Evolutionary conservation across 2,113 vertebrate genomes (phyloP), one percentile per base, ranked within the genome.

Genomic region (Ciconia maguari): DNA sequence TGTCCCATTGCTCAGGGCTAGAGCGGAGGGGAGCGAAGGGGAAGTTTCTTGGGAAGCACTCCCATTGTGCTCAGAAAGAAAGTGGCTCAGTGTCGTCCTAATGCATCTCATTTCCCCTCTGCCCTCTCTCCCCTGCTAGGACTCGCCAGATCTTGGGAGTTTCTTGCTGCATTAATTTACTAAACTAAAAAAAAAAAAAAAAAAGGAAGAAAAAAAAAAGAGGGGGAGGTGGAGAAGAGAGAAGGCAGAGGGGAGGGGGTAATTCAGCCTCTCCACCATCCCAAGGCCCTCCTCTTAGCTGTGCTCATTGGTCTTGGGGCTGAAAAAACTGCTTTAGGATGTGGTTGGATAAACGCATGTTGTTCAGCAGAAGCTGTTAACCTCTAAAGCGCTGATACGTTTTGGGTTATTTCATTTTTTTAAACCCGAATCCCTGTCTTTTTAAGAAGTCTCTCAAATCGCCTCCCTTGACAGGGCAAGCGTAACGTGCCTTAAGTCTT

Each of bases 81-180:
- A 96, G 92, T 96, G 91, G 44, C 89, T 98, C 95, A 97, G 75
- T 83, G 83, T 93, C 93, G 89, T 96, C 96, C 95, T 80, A 88
- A 95, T 71, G 93, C 97, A 92, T 95, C 91, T 93, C 96, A 96
- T 98, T 97, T 91, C 93, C 95, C 98, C 98, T 97, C 98, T 97
- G 94, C 98, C 96, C 96, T 96, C 95, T 93, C 97, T 97, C 95
- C 95, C 88, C 88, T 84, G 87, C 89, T 90, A 96, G 95, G 96
- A 93, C 97, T 94, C 92, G 91, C 96, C 96, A 96, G 98, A 96
- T 98, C 97, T 98, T 96, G 98, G 97, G 98, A 97, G 95, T 98
- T 99, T 98, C 98, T 98, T 99, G 98, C 99, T 99, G 99, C 99
- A 99, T 99, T 99, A 99, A 99, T 99, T 99, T 99, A 99, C 98